Base-by-base conservation (phyloP, 1,140 invertebrate genomes). In the Trichonephila clavata region DNA sequence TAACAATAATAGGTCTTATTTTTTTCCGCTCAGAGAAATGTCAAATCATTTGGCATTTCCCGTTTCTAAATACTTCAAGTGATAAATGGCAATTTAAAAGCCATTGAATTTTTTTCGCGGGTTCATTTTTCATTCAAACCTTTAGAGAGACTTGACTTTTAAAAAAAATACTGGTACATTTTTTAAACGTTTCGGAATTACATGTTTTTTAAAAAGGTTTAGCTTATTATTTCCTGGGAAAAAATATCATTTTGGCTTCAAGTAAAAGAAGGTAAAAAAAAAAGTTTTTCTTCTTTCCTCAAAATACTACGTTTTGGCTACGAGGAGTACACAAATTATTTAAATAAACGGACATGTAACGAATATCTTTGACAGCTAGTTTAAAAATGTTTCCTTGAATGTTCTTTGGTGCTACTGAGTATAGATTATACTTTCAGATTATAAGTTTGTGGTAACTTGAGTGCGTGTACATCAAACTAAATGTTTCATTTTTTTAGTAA, bases 221-320 rank as follows among this genome's bases (percentile, higher is more conserved):
- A n/a, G 50, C 83, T 77, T 60, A 84, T 84, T 18, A 59, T 59
- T 84, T 84, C 83, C 83, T n/a, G 57, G n/a, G 83, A 84, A 83
- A 84, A 39, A 60, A 21, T 60, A 50, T 27, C 83, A 84, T 24
- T 84, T 59, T 8, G 24, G 24, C 24, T 84, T 84, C 50, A n/a
- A 18, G 50, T 50, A 84, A 21, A 84, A 84, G 50, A 60, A 21
- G 50, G 6, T 68, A 68, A 68, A 68, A 68, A 3, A 1, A 10
- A 13, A 13, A 3, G 7, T 13, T 16, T 84, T 84, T 60, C 50
- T 27, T 84, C 50, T 84, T 59, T 59, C 50, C 57, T 57, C 50
- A 14, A 84, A 84, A 84, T 7, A 59, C 83, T 84, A 27, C 57
- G 27, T 59, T 84, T 59, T 32, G 24, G 14, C 3, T 57, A 60